These are phyloP conservation scores for Macrotis lagotis DNA, from an alignment of 2,113 vertebrate genomes.

Conservation along the genomic window DNA sequence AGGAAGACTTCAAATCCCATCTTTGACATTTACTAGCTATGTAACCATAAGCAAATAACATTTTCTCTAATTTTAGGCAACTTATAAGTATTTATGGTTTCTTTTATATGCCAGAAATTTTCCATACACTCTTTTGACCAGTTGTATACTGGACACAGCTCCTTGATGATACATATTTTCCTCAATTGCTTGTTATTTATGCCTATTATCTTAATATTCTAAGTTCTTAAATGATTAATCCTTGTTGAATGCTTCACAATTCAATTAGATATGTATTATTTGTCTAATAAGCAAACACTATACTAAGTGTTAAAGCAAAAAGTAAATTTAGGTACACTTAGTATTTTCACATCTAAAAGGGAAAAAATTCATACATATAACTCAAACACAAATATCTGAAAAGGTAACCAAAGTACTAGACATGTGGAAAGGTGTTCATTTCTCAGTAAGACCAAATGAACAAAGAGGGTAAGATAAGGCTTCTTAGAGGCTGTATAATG, in stretches of 20 bases:
- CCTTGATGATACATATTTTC: background rate
- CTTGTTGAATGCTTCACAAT: background rate
- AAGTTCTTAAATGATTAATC: background rate
- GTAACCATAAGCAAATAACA: background rate
- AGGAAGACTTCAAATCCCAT: background rate
- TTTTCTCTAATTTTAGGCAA: background rate
- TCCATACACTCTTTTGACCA: background rate
- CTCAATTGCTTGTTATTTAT: background rate
- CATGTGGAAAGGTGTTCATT: background rate
- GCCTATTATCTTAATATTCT: background rate
- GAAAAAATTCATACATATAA: background rate
- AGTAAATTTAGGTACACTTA: background rate
- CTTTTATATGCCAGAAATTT: background rate
- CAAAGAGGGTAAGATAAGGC: background rate
- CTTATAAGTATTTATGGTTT: background rate
- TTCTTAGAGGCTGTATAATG: background rate
- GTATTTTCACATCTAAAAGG: background rate
- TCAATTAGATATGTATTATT: background rate
- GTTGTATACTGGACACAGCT: background rate
- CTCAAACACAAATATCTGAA: background rate
- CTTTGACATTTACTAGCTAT: background rate
- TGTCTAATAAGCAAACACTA: background rate
- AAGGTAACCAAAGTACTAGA: background rate
- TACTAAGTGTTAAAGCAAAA: background rate
- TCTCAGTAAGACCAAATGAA: background rate